phyloP scores from a whole-genome alignment of 1,140 invertebrate species.

The Apis dorsata region DNA sequence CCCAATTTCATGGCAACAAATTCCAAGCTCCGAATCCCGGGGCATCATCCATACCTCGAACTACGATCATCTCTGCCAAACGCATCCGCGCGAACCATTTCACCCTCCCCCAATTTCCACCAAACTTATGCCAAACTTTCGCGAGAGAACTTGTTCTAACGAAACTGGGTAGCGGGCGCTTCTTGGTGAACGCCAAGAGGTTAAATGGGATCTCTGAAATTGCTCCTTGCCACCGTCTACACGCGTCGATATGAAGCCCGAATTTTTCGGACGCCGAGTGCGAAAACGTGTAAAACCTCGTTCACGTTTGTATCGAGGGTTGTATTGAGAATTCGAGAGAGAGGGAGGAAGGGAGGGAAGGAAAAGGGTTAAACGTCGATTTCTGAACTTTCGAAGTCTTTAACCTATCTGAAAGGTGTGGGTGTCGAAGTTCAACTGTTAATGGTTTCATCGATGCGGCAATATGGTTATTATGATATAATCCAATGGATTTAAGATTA shows the following conservation, averaged over 20 bases:
- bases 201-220: background rate
- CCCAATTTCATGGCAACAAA: no score
- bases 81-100: no score
- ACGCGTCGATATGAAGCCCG: background rate
- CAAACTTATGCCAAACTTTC: background rate
- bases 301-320: background rate
- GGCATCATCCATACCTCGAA: no score
- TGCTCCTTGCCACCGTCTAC: background rate
- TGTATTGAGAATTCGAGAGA: background rate
- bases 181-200: background rate
- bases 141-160: background rate
- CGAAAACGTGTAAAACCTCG: background rate
- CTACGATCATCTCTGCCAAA: no score
- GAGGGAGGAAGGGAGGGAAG: background rate
- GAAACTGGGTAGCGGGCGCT: background rate
- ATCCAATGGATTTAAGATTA: no score
- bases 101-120: no score
- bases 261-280: conserved; percentile 1
- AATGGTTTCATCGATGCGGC: no score
- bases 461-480: no score
- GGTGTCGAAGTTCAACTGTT: no score
- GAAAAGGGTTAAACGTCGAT: background rate
- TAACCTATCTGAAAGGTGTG: no score
- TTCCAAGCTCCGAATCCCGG: no score
- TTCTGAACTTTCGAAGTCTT: background rate